Evolutionary conservation across 1,140 invertebrate species (phyloP), one percentile per base, ranked within the genome.

Genomic region (Chionoecetes opilio): DNA sequence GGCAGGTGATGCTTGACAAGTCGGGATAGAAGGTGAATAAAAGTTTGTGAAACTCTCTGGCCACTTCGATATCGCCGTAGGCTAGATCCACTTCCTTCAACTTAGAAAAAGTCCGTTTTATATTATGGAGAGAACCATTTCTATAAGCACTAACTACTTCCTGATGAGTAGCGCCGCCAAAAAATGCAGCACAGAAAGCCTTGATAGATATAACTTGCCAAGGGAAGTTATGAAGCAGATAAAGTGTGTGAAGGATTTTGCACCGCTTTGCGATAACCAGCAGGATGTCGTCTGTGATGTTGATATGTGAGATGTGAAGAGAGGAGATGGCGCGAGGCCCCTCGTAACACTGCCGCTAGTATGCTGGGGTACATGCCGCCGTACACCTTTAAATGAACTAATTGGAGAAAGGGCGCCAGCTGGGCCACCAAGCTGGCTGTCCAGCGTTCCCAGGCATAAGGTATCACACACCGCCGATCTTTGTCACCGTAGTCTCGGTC

Each of bases 41-140:
- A 6, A 94, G 31, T 53, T 53, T 94, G n/a, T 96, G 95, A 35
- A 96, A 96, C 29, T 96, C 86, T 11, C 82, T 88, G 35, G 94
- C 92, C 82, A 93, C 89, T 34, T 90, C 82, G 84, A 89, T 89
- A 31, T 82, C 86, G 29, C 95, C 93, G 63, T 96, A 96, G 2
- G 91, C 92, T 26, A 96, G 26, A 38, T 95, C 95, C 0, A 96
- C 31, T 38, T 96, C 91, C 8, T 87, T 82, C n/a, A 96, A 63
- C 8, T 53, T 32, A 11, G 32, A 26, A n/a, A 96, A 96, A 53
- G 87, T 91, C 8, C 26, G 31, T 6, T 53, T 38, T 31, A 94
- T n/a, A 8, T 14, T n/a, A 26, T 35, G 46, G 26, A 32, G 38
- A 5, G 14, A 3, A 0, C 82, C 41, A 21, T 21, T 37, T 21